Conservation (phyloP, 2,797 vertebrate species). For the Melanotaenia parkinsoni region DNA sequence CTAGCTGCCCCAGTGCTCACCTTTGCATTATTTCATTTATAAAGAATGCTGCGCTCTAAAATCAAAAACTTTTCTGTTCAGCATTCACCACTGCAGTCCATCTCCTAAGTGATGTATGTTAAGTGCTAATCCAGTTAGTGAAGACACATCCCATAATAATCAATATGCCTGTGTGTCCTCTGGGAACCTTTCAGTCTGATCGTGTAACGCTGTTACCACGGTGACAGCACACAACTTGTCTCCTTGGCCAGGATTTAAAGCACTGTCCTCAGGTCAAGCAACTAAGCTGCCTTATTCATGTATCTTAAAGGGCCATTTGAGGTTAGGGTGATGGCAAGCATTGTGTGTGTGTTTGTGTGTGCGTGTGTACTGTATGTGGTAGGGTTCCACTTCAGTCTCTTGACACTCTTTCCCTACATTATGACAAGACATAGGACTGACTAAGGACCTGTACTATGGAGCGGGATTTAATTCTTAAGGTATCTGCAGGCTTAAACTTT, state of each 20-base stretch:
- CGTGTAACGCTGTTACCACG: constrained; percentile 50
- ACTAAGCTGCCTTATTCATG: constrained; percentile 58
- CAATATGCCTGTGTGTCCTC: constrained; percentile 52
- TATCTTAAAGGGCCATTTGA: constrained; percentile 50
- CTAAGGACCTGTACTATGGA: neutral
- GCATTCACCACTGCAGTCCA: constrained; percentile 19
- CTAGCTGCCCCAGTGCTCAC: constrained; percentile 25
- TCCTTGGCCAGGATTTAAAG: constrained; percentile 57
- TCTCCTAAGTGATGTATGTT: constrained; percentile 32
- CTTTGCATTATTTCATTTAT: constrained; percentile 3
- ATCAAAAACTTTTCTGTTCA: constrained; percentile 28
- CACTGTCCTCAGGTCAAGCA: constrained; percentile 34
- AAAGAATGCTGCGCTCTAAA: neutral
- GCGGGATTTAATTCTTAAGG: neutral
- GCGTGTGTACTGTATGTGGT: neutral
- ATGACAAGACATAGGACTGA: neutral
- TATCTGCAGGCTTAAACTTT: neutral
- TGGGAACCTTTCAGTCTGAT: constrained; percentile 42
- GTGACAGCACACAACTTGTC: constrained; percentile 58
- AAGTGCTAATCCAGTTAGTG: constrained; percentile 53
- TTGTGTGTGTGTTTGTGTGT: constrained; percentile 9
- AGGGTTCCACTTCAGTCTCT: constrained; percentile 29
- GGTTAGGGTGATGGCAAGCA: constrained; percentile 36
- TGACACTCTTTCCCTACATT: constrained; percentile 33
- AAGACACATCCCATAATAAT: constrained; percentile 63